A percentile compares a stretch with the other conserved stretches of the same genome.
Evolutionary conservation across 2,113 vertebrate genomes (phyloP).

Genomic region (Dicaeum eximium): DNA sequence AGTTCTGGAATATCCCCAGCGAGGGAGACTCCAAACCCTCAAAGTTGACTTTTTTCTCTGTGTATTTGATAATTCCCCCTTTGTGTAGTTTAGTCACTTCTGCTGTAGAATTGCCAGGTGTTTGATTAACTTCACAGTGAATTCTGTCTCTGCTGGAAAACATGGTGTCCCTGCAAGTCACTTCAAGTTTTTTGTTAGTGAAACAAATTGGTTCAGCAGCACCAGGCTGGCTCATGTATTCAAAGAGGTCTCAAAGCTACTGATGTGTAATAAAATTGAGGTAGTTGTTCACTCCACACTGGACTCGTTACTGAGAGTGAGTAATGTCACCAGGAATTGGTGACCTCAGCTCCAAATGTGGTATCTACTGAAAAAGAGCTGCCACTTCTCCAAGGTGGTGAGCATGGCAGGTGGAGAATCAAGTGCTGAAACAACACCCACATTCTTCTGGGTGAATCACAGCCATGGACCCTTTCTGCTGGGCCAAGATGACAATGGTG

Average conservation of each 20-base stretch:
- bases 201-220: background rate
- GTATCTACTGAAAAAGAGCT: background rate
- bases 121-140: background rate
- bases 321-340: conserved; percentile 1
- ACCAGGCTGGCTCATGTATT: background rate
- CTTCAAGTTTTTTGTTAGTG: background rate
- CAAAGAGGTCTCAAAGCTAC: background rate
- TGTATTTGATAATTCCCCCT: background rate
- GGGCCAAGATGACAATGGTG: background rate
- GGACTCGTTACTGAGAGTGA: background rate
- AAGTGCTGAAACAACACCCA: background rate
- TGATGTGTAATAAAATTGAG: background rate
- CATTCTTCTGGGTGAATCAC: conserved; percentile 22
- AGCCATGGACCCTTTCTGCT: background rate
- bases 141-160: background rate
- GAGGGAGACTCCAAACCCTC: background rate
- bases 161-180: background rate
- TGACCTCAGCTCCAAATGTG: background rate
- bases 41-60: background rate
- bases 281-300: background rate
- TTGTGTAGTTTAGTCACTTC: background rate
- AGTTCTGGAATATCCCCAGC: background rate
- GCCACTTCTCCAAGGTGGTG: background rate
- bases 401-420: background rate
- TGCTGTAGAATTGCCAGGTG: background rate